Percentiles rank a stretch among this genome's conserved stretches.
phyloP scores from a whole-genome alignment of 2,113 vertebrate genomes.

The Pachypanchax playfairii region DNA sequence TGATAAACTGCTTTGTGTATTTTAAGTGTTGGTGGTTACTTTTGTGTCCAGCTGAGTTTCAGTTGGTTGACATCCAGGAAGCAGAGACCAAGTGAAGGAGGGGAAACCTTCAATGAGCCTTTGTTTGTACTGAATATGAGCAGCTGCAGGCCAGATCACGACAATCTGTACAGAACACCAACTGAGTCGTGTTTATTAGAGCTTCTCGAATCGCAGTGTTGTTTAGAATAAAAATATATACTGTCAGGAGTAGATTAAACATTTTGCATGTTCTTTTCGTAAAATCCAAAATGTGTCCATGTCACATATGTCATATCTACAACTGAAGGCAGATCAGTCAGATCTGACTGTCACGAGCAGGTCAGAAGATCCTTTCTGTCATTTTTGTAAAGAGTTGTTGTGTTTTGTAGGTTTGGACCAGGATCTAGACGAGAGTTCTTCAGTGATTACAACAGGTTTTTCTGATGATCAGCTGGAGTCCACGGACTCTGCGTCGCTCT shows the following conservation, averaged over 20 bases:
- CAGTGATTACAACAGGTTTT: slow-evolving; percentile 32
- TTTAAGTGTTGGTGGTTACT: background rate
- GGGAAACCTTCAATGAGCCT: slow-evolving; percentile 12
- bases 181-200: background rate
- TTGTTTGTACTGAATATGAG: slow-evolving; percentile 19
- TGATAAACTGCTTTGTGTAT: background rate
- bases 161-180: too few relatives aligned
- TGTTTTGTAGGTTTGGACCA: slow-evolving; percentile 30
- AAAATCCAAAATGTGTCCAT: too few relatives aligned
- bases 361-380: too few relatives aligned
- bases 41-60: background rate
- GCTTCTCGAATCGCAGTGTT: background rate
- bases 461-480: slow-evolving; percentile 66
- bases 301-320: too few relatives aligned
- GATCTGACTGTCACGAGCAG: too few relatives aligned
- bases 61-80: slow-evolving; percentile 22
- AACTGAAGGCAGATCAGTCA: too few relatives aligned
- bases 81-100: background rate
- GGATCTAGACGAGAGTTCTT: slow-evolving; percentile 55
- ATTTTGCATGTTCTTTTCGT: too few relatives aligned
- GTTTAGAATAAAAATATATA: too few relatives aligned
- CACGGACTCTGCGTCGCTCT: slow-evolving; percentile 68
- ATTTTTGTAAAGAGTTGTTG: background rate
- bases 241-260: too few relatives aligned
- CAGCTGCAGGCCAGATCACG: background rate